phyloP scores from a whole-genome alignment of 2,797 vertebrate species.

The Tiaroga cobitis region DNA sequence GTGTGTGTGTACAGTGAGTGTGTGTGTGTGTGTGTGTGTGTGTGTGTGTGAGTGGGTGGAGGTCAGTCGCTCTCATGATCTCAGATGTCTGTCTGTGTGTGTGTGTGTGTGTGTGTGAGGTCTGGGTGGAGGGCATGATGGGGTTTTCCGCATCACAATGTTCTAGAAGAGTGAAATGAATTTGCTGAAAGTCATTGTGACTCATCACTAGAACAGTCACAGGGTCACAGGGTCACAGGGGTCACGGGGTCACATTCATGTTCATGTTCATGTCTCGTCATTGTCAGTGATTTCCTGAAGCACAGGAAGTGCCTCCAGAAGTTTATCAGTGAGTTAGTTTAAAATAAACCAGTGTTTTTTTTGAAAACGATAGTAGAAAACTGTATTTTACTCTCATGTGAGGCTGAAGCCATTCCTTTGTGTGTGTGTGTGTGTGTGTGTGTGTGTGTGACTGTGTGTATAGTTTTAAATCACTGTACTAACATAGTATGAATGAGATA shows the following conservation, averaged over 20 bases:
- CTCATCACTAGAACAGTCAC: background rate
- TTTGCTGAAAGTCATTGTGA: background rate
- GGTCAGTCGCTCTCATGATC: too few relatives aligned
- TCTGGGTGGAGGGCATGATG: conserved; percentile 28
- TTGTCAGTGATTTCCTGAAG: background rate
- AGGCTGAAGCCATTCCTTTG: background rate
- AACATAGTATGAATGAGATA: background rate
- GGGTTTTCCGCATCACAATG: background rate
- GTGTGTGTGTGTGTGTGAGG: conserved; percentile 27
- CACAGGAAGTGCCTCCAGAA: background rate
- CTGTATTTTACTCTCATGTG: background rate
- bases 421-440: too few relatives aligned
- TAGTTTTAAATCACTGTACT: background rate
- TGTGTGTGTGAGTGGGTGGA: background rate
- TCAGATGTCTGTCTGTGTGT: conserved; percentile 78
- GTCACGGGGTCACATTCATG: background rate
- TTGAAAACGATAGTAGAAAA: background rate
- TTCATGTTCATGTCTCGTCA: background rate
- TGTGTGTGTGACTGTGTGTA: too few relatives aligned
- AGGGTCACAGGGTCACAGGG: background rate
- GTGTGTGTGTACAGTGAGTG: too few relatives aligned
- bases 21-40: background rate
- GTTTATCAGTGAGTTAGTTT: background rate
- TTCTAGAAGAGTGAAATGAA: background rate
- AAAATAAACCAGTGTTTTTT: background rate